A percentile compares a stretch with the other conserved stretches of the same genome.
phyloP scores from a whole-genome alignment of 1,140 invertebrate species.

The Antheraea mylitta region DNA sequence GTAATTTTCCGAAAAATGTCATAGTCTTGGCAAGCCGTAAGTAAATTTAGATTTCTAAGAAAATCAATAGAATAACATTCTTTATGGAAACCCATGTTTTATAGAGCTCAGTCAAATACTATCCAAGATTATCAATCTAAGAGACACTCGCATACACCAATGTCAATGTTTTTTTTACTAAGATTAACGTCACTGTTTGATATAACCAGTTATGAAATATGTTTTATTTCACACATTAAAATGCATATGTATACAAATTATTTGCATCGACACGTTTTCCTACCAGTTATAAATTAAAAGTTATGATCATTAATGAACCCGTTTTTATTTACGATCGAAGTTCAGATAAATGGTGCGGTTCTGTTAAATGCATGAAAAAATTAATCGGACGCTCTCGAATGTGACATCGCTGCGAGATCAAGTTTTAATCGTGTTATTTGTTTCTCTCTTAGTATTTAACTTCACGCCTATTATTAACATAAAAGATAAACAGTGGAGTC shows the following conservation, averaged over 20 bases:
- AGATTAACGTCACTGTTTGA: conserved; percentile 6
- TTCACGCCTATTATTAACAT: neutral
- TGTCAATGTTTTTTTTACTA: neutral
- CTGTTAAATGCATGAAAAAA: conserved; percentile 35
- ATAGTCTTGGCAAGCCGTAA: no score
- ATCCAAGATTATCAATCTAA: no score
- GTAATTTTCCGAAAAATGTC: no score
- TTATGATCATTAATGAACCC: conserved; percentile 66
- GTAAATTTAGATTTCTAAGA: no score
- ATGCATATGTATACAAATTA: conserved; percentile 27
- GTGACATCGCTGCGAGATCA: neutral
- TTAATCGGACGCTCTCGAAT: conserved; percentile 32
- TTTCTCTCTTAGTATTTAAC: neutral
- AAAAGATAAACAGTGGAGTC: neutral
- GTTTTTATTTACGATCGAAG: conserved; percentile 61
- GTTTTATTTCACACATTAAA: conserved; percentile 36
- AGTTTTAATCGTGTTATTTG: conserved; percentile 3
- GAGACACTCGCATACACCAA: no score
- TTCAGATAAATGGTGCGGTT: conserved; percentile 51
- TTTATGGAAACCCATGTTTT: no score
- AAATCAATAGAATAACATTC: no score
- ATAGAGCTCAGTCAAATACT: no score
- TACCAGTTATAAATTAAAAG: conserved; percentile 54
- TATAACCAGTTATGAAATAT: conserved; percentile 32
- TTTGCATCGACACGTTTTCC: conserved; percentile 45